Evolutionary conservation across 2,797 vertebrate genomes (phyloP), one percentile per base, ranked within the genome.

Genomic region (Pogoniulus pusillus): DNA sequence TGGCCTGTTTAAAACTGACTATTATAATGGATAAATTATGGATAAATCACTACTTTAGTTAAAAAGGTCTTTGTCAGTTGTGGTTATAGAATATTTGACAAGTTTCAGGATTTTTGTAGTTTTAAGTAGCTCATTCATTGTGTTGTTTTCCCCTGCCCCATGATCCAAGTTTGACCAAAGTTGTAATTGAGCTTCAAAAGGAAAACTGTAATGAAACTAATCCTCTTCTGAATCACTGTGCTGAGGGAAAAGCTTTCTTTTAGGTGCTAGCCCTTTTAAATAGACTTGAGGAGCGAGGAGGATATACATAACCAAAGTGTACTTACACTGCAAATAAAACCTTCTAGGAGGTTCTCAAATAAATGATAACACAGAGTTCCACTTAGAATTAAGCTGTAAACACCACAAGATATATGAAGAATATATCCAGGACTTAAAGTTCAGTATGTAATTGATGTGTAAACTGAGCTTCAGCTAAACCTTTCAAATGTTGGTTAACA

Each of bases 1-100:
- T 90, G 23, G 62, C 30, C 49, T 92, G 27, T 87, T 93, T 86
- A 69, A 94, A 94, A 92, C 51, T 60, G 90, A 73, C 70, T 93
- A 19, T 89, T 95, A 14, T 39, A 94, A 65, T n/a, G 30, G 26
- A 34, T 41, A 83, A 96, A 77, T 82, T 6, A 7, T 79, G 30
- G 26, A 34, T 41, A 83, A 96, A 77, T 82, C 6, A 7, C 79
- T 77, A 58, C 35, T 74, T 92, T 55, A 10, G 6, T 30, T 30
- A 11, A 95, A 80, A 90, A 91, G 90, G 79, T 53, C 55, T 73
- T 4, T 80, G 74, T 83, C 37, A 53, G 49, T 82, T 94, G 35
- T 94, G 82, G 58, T 17, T 82, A 24, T 87, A 90, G 58, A 82
- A 72, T 72, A 85, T 16, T 65, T 69, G 80, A 58, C 34, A 59